phyloP scores from a whole-genome alignment of 30 jellyfish, hydroid and myxozoan genomes.

The Clytia hemisphaerica region DNA sequence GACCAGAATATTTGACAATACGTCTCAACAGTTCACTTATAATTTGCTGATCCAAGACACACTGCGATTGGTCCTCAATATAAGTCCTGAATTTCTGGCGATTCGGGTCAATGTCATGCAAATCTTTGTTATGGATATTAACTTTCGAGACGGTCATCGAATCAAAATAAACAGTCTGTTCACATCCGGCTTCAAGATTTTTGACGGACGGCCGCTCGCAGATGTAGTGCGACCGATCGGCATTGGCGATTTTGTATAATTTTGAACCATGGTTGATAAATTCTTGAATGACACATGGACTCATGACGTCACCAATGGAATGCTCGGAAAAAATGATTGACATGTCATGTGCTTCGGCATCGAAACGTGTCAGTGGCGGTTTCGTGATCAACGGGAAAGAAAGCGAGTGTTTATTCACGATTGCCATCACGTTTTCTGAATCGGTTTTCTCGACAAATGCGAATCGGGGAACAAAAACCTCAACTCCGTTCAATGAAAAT shows the following conservation, averaged over 20 bases:
- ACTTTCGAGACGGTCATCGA: conserved; percentile 71
- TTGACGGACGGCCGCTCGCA: conserved; percentile 90
- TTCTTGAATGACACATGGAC: conserved; percentile 88
- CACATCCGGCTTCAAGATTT: conserved; percentile 49
- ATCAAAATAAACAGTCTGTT: conserved; percentile 43
- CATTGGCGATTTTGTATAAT: conserved; percentile 63
- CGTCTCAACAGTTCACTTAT: conserved; percentile 50
- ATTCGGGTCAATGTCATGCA: conserved; percentile 40
- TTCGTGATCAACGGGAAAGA: conserved; percentile 59
- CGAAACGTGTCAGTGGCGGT: conserved; percentile 75
- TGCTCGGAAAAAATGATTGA: conserved; percentile 57
- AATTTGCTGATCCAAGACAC: conserved; percentile 52
- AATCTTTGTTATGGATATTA: conserved; percentile 43
- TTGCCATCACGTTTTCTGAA: conserved; percentile 15
- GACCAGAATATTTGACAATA: conserved; percentile 23
- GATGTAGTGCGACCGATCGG: conserved; percentile 51
- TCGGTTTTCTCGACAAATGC: conserved; percentile 31
- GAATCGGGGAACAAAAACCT: conserved; percentile 76
- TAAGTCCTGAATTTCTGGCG: conserved; percentile 32
- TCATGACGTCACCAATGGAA: conserved; percentile 26
- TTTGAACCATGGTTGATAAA: conserved; percentile 77
- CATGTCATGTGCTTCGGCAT: conserved; percentile 86
- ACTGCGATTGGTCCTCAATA: conserved; percentile 9
- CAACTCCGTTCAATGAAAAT: conserved; percentile 41
- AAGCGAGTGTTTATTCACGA: conserved; percentile 30